Conservation (phyloP, 2,113 vertebrate genomes). For the Sphaerodactylus townsendi region DNA sequence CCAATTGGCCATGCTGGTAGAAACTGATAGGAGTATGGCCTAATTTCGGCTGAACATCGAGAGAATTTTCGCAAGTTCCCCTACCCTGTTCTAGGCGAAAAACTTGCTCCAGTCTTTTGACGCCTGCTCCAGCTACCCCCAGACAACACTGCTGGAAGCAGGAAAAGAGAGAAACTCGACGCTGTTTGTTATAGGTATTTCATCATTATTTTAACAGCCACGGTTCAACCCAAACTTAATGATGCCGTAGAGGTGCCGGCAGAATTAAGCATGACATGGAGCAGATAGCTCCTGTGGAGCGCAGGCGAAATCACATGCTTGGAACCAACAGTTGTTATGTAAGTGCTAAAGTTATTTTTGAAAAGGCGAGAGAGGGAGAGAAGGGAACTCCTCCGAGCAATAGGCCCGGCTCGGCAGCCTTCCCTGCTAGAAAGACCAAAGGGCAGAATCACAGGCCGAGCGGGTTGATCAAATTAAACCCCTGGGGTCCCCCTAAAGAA, state of each 20-base stretch:
- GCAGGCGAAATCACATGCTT: neutral
- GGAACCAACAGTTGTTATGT: neutral
- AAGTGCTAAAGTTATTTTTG: neutral
- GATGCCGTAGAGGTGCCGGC: neutral
- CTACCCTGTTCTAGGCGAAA: no score
- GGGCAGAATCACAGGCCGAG: neutral
- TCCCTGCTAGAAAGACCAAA: neutral
- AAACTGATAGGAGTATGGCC: no score
- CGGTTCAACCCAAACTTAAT: neutral
- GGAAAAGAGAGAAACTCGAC: neutral
- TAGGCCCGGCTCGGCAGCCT: no score
- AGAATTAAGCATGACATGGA: neutral
- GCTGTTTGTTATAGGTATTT: conserved; percentile 7
- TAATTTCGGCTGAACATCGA: no score
- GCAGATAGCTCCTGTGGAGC: neutral
- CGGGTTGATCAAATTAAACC: no score
- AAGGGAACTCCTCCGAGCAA: neutral
- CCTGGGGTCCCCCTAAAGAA: no score
- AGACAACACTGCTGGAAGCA: neutral
- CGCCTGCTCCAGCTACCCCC: neutral
- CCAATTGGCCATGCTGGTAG: no score
- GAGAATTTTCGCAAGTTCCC: no score
- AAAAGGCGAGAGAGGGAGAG: neutral
- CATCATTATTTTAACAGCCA: neutral
- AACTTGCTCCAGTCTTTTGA: neutral